Conservation (phyloP, 2,113 vertebrate genomes). For the Nerophis lumbriciformis region DNA sequence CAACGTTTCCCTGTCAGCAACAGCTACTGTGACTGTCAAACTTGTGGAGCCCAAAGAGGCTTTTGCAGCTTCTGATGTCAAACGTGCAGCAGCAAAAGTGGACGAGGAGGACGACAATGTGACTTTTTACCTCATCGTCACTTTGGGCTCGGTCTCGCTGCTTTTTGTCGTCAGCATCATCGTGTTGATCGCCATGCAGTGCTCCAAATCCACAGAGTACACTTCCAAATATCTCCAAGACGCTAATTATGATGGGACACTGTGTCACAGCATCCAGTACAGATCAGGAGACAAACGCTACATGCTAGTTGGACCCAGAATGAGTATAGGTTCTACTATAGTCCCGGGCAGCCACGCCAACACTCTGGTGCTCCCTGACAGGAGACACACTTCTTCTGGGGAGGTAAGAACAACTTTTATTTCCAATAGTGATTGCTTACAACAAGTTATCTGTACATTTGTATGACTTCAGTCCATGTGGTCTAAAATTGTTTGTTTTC, state of each 20-base stretch:
- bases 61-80: slow-evolving; percentile 58
- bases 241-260: slow-evolving; percentile 58
- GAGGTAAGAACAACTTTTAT: slow-evolving; percentile 19
- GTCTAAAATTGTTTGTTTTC: no score
- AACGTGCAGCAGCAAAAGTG: slow-evolving; percentile 16
- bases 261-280: slow-evolving; percentile 64
- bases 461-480: no score
- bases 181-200: slow-evolving; percentile 55
- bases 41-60: slow-evolving; percentile 60
- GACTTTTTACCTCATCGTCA: slow-evolving; percentile 55
- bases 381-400: slow-evolving; percentile 27
- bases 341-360: slow-evolving; percentile 61
- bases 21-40: slow-evolving; percentile 60
- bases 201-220: slow-evolving; percentile 45
- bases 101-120: slow-evolving; percentile 27
- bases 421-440: no score
- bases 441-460: no score
- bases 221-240: slow-evolving; percentile 54
- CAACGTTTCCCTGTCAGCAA: slow-evolving; percentile 59
- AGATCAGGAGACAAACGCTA: slow-evolving; percentile 63
- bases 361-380: slow-evolving; percentile 54
- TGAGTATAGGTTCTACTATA: slow-evolving; percentile 65
- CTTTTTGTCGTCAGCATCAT: slow-evolving; percentile 61
- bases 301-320: slow-evolving; percentile 69
- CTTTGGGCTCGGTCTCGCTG: slow-evolving; percentile 52